Conservation (phyloP, 1,140 invertebrate species). For the Maconellicoccus hirsutus region DNA sequence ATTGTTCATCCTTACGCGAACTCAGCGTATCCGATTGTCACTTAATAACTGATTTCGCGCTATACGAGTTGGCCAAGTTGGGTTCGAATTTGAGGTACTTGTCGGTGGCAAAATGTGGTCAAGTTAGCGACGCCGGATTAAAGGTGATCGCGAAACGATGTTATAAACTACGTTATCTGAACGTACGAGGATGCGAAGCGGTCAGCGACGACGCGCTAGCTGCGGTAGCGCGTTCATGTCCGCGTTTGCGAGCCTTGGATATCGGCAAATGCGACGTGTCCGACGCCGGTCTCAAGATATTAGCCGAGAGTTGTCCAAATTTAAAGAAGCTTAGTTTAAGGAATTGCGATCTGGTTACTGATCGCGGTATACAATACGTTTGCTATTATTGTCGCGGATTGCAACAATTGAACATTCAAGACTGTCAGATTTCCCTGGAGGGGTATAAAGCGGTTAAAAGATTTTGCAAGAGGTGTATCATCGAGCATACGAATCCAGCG, state of each 20-base stretch:
- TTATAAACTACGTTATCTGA: constrained; percentile 79
- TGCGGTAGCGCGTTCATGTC: constrained; percentile 68
- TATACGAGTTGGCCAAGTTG: constrained; percentile 77
- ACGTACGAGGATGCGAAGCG: constrained; percentile 80
- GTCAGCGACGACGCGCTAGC: constrained; percentile 80
- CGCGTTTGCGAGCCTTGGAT: constrained; percentile 69
- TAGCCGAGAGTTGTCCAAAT: constrained; percentile 80
- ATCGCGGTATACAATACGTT: constrained; percentile 70
- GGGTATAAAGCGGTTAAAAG: constrained; percentile 83
- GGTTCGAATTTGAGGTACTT: constrained; percentile 71
- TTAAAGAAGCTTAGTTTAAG: constrained; percentile 78
- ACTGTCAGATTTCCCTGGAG: constrained; percentile 73
- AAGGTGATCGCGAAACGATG: constrained; percentile 78
- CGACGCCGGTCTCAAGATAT: constrained; percentile 66
- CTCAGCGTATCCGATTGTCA: constrained; percentile 81
- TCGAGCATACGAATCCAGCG: constrained; percentile 87
- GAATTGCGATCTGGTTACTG: constrained; percentile 78
- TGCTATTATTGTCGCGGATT: constrained; percentile 76
- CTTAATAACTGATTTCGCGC: constrained; percentile 78
- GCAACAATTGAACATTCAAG: constrained; percentile 82
- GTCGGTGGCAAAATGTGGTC: constrained; percentile 79
- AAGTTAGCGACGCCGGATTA: constrained; percentile 68
- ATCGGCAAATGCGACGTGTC: constrained; percentile 88
- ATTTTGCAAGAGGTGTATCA: constrained; percentile 80
- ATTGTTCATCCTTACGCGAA: constrained; percentile 69